These are phyloP conservation scores for Intellagama lesueurii DNA, from an alignment of 2,797 vertebrate genomes.

Conservation along the genomic window DNA sequence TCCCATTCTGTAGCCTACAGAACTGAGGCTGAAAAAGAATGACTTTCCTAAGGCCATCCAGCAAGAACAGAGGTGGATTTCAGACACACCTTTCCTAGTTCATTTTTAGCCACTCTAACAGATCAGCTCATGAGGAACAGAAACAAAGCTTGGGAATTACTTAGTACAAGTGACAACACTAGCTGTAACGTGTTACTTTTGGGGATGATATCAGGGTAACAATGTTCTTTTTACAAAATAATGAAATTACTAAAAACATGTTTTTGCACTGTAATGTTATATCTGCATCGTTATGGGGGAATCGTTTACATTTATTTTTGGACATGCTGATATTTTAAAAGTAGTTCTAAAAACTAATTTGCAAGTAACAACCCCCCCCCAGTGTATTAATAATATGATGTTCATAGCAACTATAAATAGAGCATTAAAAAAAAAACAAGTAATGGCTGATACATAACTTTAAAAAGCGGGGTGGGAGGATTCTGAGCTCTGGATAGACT, in stretches of 20 bases:
- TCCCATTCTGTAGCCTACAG: too few relatives aligned
- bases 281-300: too few relatives aligned
- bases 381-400: neutral
- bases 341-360: too few relatives aligned
- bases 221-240: neutral
- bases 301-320: too few relatives aligned
- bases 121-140: neutral
- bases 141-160: neutral
- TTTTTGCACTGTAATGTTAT: neutral
- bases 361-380: neutral
- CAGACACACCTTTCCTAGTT: neutral
- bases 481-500: too few relatives aligned
- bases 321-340: too few relatives aligned
- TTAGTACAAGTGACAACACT: neutral
- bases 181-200: neutral
- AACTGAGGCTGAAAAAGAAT: neutral
- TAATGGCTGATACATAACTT: neutral
- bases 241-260: neutral
- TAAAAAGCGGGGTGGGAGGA: neutral
- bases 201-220: neutral
- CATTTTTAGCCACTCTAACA: neutral
- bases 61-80: neutral
- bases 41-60: neutral
- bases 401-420: neutral
- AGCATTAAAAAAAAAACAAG: neutral